A percentile compares a stretch with the other conserved stretches of the same genome.
These are phyloP conservation scores for Venturia canescens DNA, from an alignment of 1,140 invertebrate species.

Conservation along the genomic window DNA sequence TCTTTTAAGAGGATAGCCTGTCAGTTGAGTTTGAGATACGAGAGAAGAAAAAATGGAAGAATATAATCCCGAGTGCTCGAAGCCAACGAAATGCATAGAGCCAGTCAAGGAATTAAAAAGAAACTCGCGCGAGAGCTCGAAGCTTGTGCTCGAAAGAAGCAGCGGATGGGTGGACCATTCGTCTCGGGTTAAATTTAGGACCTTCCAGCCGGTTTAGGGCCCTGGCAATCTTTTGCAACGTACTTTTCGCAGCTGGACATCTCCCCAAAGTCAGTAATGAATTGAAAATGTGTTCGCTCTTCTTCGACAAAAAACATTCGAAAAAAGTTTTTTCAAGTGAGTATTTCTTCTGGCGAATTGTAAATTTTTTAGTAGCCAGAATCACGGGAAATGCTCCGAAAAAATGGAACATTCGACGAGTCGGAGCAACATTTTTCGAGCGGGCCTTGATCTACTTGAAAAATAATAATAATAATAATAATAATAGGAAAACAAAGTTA, in stretches of 20 bases:
- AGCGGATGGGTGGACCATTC: neutral
- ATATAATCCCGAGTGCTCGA: neutral
- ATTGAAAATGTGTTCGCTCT: no score
- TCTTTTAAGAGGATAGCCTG: neutral
- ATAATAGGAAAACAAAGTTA: neutral
- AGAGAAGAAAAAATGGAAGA: neutral
- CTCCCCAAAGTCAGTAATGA: neutral
- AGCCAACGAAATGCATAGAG: neutral
- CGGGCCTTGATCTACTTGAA: conserved; percentile 25
- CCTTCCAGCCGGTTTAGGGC: neutral
- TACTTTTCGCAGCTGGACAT: neutral
- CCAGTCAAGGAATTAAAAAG: neutral
- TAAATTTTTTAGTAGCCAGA: no score
- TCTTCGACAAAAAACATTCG: neutral
- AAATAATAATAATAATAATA: no score
- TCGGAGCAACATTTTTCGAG: neutral
- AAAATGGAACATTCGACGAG: no score
- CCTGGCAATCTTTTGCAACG: neutral
- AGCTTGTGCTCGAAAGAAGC: neutral
- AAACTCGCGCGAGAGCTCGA: conserved; percentile 7
- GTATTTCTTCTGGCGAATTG: no score
- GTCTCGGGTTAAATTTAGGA: neutral
- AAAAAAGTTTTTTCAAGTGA: neutral
- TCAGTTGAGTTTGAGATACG: conserved; percentile 9
- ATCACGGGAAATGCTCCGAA: no score